Evolutionary conservation across 2,797 vertebrate species (phyloP).

Genomic region (Epinephelus malabaricus): DNA sequence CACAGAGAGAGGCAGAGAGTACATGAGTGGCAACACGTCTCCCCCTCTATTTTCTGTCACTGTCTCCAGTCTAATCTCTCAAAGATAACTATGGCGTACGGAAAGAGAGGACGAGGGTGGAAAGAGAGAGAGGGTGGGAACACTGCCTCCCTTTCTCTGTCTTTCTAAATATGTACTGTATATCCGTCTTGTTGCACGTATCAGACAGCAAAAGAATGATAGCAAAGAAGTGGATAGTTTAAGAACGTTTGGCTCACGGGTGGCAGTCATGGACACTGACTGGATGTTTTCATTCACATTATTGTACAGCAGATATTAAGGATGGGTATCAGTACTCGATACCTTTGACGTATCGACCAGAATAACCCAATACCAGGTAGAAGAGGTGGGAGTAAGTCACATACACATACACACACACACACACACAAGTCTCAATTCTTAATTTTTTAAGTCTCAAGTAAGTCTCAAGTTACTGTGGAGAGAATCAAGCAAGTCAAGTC

Average conservation of each 20-base stretch:
- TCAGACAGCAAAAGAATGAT: not conserved
- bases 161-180: constrained; percentile 42
- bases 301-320: not conserved
- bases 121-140: constrained; percentile 52
- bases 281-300: not conserved
- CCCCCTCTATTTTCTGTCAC: constrained; percentile 59
- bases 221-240: constrained; percentile 1
- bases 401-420: no score
- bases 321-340: no score
- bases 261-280: not conserved
- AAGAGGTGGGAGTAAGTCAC: no score
- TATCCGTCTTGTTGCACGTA: constrained; percentile 20
- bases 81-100: constrained; percentile 75
- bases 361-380: no score
- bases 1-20: constrained; percentile 23
- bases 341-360: no score
- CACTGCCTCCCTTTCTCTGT: constrained; percentile 21
- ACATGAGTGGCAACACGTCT: constrained; percentile 43
- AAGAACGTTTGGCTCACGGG: not conserved
- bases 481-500: no score
- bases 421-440: no score
- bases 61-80: constrained; percentile 78
- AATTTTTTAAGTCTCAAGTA: no score
- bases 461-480: no score
- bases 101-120: constrained; percentile 53